These are phyloP conservation scores for Psilopsiagon aurifrons DNA, from an alignment of 2,113 vertebrate species.

Conservation along the genomic window DNA sequence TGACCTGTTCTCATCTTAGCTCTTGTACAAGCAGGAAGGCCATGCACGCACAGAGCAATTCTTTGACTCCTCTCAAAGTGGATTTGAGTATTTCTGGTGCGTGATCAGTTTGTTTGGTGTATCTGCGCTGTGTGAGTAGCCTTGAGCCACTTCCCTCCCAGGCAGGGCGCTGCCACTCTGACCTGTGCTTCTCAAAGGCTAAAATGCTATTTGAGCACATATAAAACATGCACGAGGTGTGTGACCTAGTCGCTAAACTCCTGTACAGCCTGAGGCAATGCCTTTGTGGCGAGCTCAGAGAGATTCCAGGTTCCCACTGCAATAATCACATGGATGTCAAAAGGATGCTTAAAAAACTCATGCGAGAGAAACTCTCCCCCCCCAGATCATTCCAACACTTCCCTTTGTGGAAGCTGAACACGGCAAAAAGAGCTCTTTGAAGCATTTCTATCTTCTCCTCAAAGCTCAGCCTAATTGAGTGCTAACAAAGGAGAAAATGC, in stretches of 20 bases:
- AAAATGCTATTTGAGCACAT: neutral
- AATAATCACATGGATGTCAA: constrained; percentile 45
- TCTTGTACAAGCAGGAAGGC: neutral
- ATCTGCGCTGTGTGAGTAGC: neutral
- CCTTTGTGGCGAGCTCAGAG: constrained; percentile 50
- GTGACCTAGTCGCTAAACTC: constrained; percentile 23
- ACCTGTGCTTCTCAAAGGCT: constrained; percentile 19
- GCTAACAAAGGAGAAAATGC: constrained; percentile 29
- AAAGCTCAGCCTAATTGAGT: constrained; percentile 53
- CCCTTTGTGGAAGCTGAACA: constrained; percentile 22
- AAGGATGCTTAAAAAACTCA: neutral
- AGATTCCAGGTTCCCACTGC: neutral
- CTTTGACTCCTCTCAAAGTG: neutral
- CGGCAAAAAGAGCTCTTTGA: neutral
- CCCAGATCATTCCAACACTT: neutral
- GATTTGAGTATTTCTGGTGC: neutral
- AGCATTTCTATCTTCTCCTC: constrained; percentile 30
- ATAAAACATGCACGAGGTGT: neutral
- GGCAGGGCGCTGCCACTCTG: neutral
- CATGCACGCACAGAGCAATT: fast-evolving
- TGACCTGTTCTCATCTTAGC: neutral
- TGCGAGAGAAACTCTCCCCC: neutral
- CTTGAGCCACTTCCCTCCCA: neutral
- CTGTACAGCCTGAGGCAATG: constrained; percentile 56
- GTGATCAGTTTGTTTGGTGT: neutral